Base-by-base conservation (phyloP, 2,797 vertebrate genomes). In the Periophthalmus magnuspinnatus region DNA sequence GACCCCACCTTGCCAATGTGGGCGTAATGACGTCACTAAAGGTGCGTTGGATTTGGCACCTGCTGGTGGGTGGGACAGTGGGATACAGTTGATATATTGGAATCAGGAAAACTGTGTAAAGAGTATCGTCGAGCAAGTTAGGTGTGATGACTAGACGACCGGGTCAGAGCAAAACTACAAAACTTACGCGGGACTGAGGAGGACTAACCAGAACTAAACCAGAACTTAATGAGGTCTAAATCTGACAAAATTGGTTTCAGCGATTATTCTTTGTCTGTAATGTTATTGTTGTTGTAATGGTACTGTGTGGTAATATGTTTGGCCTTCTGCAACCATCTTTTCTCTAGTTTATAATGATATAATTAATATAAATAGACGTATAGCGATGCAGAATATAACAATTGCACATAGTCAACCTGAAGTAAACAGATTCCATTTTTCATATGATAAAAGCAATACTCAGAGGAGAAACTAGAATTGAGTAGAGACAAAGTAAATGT, bases 1-100 rank as follows among this genome's bases (percentile, higher is more conserved):
- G 28, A 60, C 58, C 58, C 58, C 58, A 60, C 58, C 58, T 60
- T 60, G 58, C 17, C 19, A 19, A 11, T 13, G 58, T 60, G 58
- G 58, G 58, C 17, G 33, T n/a, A 10, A 34, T 19, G 58, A 60
- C 58, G 58, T 60, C 58, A 60, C 17, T 36, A 36, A 22, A 60
- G 58, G 58, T 60, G 32, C 32, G 32, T 59, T 59, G 57, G 57
- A 36, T 34, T 59, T 59, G 7, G 32, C 57, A 59, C 58, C 58
- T 60, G 58, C 34, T 60, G 19, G 58, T 60, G 33, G 33, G 58
- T n/a, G 58, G 58, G 58, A 60, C 17, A 1, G 24, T 57, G 55
- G 55, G 55, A 32, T n/a, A n/a, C 17, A 55, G 54, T 21, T 56
- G 54, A 56, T 13, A 24, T 56, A 22, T 24, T 56, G 6, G 22